Conservation (phyloP, 1,140 invertebrate genomes). For the Schlechtendalia chinensis region DNA sequence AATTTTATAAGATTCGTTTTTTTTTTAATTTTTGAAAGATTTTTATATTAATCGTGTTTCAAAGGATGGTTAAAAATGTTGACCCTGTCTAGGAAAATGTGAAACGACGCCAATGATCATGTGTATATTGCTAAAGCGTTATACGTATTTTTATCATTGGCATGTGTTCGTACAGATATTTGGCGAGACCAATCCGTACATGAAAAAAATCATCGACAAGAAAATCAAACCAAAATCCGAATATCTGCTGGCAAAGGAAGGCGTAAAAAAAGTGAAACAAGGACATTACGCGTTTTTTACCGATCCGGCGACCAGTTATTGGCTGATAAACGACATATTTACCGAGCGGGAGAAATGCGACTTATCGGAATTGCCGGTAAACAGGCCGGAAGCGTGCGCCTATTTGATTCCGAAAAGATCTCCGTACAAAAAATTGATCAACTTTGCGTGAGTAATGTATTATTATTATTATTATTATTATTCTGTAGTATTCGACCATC, state of each 20-base stretch:
- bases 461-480: too few relatives aligned
- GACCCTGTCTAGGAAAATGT: too few relatives aligned
- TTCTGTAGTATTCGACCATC: too few relatives aligned
- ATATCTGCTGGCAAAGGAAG: conserved; percentile 55
- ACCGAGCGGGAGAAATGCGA: conserved; percentile 56
- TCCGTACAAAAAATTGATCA: conserved; percentile 31
- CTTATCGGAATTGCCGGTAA: conserved; percentile 54
- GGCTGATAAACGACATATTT: conserved; percentile 54
- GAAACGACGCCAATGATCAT: not conserved
- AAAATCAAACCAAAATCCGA: conserved; percentile 30
- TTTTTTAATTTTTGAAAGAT: too few relatives aligned
- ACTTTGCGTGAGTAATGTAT: not conserved
- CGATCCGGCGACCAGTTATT: conserved; percentile 49
- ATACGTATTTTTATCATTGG: not conserved
- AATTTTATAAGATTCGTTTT: too few relatives aligned
- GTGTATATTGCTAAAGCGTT: not conserved
- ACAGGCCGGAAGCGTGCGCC: conserved; percentile 48
- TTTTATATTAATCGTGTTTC: too few relatives aligned
- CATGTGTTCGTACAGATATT: not conserved
- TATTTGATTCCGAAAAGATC: conserved; percentile 25
- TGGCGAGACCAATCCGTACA: not conserved
- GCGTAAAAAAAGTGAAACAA: conserved; percentile 55
- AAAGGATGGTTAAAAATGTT: too few relatives aligned
- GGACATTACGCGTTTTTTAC: conserved; percentile 51
- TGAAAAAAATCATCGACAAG: conserved; percentile 11